Percentiles rank a stretch among this genome's conserved stretches.
Evolutionary conservation across 2,888 invertebrate species (phyloP).

Genomic region (Agrilus cyanescens): DNA sequence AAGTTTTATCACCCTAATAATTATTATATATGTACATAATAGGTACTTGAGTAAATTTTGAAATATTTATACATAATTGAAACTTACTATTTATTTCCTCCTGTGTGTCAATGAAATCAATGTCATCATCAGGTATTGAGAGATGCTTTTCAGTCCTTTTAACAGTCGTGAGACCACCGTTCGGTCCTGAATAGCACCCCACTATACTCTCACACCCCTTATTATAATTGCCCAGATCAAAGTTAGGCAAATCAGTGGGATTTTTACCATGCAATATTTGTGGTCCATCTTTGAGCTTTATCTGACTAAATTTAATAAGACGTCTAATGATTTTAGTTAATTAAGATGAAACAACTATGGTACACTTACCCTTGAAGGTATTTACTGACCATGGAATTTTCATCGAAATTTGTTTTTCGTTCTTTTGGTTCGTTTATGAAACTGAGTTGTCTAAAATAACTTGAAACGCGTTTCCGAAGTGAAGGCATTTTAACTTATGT

Average conservation of each 20-base stretch:
- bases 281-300: slow-evolving; percentile 37
- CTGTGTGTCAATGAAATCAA: slow-evolving; percentile 57
- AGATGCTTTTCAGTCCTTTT: slow-evolving; percentile 54
- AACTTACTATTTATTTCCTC: slow-evolving; percentile 27
- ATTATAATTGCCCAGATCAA: slow-evolving; percentile 39
- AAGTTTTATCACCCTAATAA: not conserved
- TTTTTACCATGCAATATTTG: slow-evolving; percentile 57
- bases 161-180: slow-evolving; percentile 65
- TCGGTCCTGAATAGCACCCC: slow-evolving; percentile 71
- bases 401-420: slow-evolving; percentile 37
- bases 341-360: not conserved
- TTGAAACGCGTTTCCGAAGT: slow-evolving; percentile 55
- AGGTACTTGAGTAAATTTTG: not conserved
- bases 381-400: slow-evolving; percentile 56
- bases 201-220: slow-evolving; percentile 46
- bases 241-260: slow-evolving; percentile 59
- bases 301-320: slow-evolving; percentile 22
- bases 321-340: slow-evolving; percentile 29
- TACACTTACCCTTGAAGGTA: slow-evolving; percentile 54
- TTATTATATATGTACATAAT: not conserved
- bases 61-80: slow-evolving; percentile 1
- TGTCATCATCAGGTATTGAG: slow-evolving; percentile 53
- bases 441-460: slow-evolving; percentile 60
- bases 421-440: slow-evolving; percentile 49
- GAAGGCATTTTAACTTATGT: slow-evolving; percentile 56